Evolutionary conservation across 30 jellyfish, hydroid and myxozoan species (phyloP).

Genomic region (Pseudorhiza aurosa): DNA sequence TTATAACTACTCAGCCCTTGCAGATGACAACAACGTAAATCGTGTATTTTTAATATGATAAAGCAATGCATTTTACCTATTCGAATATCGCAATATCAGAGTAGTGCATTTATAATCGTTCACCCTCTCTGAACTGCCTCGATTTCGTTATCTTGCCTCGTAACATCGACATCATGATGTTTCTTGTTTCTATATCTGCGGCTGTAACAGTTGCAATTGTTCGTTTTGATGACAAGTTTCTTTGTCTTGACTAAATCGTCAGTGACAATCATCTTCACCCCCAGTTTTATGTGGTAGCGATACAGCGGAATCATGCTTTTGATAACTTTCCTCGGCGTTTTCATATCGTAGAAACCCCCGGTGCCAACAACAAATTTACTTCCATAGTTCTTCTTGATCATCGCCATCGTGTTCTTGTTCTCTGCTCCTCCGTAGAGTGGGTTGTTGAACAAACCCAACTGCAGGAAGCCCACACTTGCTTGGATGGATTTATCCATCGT

Average conservation of each 20-base stretch:
- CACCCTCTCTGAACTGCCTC: conserved; percentile 13
- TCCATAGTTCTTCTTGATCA: conserved; percentile 71
- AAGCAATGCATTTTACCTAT: too few relatives aligned
- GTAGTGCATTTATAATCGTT: background rate
- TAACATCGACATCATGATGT: background rate
- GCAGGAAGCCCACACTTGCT: conserved; percentile 36
- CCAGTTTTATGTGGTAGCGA: conserved; percentile 33
- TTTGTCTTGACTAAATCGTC: conserved; percentile 62
- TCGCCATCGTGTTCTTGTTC: conserved; percentile 48
- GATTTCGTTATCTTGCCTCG: conserved; percentile 3
- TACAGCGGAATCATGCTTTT: background rate
- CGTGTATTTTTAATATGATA: too few relatives aligned
- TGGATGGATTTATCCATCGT: conserved; percentile 48
- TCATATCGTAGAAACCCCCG: conserved; percentile 49
- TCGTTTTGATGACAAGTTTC: conserved; percentile 14
- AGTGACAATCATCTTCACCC: conserved; percentile 64
- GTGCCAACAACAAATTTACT: conserved; percentile 51
- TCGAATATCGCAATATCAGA: too few relatives aligned
- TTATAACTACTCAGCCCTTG: too few relatives aligned
- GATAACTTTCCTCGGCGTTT: background rate
- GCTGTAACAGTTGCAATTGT: background rate
- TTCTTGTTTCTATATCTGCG: background rate
- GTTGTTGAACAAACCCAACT: conserved; percentile 41
- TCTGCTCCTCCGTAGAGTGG: conserved; percentile 27
- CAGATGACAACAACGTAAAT: too few relatives aligned